Percentiles rank a stretch among this genome's conserved stretches.
Conservation (phyloP, 2,888 invertebrate genomes). For the Heliconius ethilla region DNA sequence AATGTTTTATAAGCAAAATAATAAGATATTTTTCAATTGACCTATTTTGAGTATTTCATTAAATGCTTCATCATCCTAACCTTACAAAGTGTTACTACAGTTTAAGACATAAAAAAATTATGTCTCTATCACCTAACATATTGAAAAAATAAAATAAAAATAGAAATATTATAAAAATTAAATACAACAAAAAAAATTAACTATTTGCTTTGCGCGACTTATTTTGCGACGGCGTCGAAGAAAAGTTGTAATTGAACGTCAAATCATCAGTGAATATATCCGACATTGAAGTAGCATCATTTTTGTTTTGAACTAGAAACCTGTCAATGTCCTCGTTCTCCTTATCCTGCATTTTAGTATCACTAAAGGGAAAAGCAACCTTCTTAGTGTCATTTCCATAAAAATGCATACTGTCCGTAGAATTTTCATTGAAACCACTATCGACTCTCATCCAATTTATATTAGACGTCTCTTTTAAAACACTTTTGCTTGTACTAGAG, state of each 20-base stretch:
- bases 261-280: conserved; percentile 74
- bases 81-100: background rate
- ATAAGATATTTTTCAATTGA: background rate
- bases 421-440: conserved; percentile 76
- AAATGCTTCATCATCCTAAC: background rate
- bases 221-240: conserved; percentile 77
- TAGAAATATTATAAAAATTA: background rate
- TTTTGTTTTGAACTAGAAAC: conserved; percentile 61
- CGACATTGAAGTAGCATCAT: conserved; percentile 73
- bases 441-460: conserved; percentile 75
- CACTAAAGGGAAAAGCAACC: conserved; percentile 58
- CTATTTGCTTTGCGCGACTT: conserved; percentile 66
- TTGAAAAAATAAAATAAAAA: background rate
- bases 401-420: conserved; percentile 68
- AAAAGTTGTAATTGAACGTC: conserved; percentile 75
- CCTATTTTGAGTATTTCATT: conserved; percentile 19
- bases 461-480: conserved; percentile 74
- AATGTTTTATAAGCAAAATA: background rate
- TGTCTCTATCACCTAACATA: background rate
- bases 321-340: conserved; percentile 70
- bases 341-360: conserved; percentile 64
- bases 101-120: background rate
- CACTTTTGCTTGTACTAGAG: conserved; percentile 58
- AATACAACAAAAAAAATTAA: conserved; percentile 15
- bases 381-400: conserved; percentile 60